Evolutionary conservation across 2,888 invertebrate species (phyloP).

Genomic region (Apoderus coryli): DNA sequence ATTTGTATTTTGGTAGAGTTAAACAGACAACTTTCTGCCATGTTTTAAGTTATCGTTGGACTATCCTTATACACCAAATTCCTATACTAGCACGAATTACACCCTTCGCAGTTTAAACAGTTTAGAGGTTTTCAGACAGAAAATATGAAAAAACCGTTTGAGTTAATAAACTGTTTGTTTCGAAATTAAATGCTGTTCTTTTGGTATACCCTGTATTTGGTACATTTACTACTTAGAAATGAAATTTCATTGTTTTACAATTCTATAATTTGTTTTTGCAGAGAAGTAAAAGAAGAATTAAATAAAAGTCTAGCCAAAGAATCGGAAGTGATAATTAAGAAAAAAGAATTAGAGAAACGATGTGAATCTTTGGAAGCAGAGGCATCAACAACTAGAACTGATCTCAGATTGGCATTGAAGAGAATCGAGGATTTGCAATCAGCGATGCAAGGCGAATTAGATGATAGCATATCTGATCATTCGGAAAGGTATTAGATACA

Average conservation of each 20-base stretch:
- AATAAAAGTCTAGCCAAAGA: slow-evolving; percentile 55
- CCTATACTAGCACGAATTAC: no score
- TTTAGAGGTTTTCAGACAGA: no score
- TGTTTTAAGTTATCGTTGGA: no score
- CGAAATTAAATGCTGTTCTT: no score
- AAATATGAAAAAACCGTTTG: no score
- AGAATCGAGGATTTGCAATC: slow-evolving; percentile 84
- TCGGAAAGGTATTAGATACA: slow-evolving; percentile 42
- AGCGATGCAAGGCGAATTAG: slow-evolving; percentile 77
- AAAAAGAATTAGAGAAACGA: slow-evolving; percentile 61
- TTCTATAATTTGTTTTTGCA: slow-evolving; percentile 22
- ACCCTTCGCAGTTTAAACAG: no score
- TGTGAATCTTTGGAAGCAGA: slow-evolving; percentile 57
- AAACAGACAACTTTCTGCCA: no score
- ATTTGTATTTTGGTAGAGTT: no score
- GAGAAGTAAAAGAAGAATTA: slow-evolving; percentile 69
- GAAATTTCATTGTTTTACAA: slow-evolving; percentile 1
- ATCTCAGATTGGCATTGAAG: slow-evolving; percentile 75
- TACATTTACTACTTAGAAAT: no score
- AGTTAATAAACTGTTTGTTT: no score
- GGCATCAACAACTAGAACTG: slow-evolving; percentile 55
- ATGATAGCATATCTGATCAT: slow-evolving; percentile 49
- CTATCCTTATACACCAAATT: no score
- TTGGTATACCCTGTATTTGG: no score
- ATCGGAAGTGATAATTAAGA: slow-evolving; percentile 56